Evolutionary conservation across 2,113 vertebrate species (phyloP).

Genomic region (Phaethon lepturus): DNA sequence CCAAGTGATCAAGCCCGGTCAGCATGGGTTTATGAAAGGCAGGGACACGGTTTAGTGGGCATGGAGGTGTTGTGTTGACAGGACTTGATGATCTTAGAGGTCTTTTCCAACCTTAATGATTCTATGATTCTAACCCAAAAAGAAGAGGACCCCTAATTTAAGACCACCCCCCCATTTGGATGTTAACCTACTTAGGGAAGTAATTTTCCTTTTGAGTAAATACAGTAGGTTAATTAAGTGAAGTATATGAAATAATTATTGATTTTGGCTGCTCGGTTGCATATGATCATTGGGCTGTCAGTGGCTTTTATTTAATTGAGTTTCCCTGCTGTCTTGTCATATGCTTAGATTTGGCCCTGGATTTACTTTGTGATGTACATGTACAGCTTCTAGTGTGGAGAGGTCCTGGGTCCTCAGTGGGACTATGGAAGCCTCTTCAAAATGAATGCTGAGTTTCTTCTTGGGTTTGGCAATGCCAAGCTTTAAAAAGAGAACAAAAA

Average conservation of each 20-base stretch:
- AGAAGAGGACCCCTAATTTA: not conserved
- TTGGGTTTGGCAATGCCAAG: not conserved
- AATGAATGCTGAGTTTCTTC: not conserved
- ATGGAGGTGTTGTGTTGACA: no score
- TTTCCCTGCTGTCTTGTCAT: slow-evolving; percentile 20
- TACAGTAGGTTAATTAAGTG: not conserved
- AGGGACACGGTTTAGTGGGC: no score
- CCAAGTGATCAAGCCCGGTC: no score
- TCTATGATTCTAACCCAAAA: not conserved
- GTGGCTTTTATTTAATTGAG: not conserved
- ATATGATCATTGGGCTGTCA: not conserved
- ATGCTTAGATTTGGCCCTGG: not conserved
- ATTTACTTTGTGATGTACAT: not conserved
- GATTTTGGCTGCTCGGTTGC: not conserved
- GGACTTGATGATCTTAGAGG: no score
- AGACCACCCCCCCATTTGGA: not conserved
- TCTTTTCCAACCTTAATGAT: no score
- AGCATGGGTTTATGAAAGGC: no score
- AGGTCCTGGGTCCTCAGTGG: not conserved
- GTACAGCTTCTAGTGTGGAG: not conserved
- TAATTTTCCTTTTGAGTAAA: not conserved
- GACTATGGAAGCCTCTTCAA: not conserved
- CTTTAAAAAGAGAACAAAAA: not conserved
- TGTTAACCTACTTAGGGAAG: not conserved
- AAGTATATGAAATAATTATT: not conserved